Evolutionary conservation across 2,113 vertebrate species (phyloP).

Genomic region (human): GRCh38 chr7:120076001-120076500

Average conservation of each 20-base stretch:
- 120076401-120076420: too few relatives aligned
- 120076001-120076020: not conserved
- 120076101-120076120: not conserved
- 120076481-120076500: too few relatives aligned
- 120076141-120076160: not conserved
- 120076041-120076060: not conserved
- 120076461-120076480: too few relatives aligned
- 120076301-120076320: not conserved
- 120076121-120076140: not conserved
- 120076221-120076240: not conserved
- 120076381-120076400: too few relatives aligned
- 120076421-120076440: too few relatives aligned
- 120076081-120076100: not conserved
- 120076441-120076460: too few relatives aligned
- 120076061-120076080: not conserved
- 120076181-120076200: not conserved
- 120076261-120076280: not conserved
- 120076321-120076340: not conserved
- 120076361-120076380: not conserved
- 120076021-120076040: not conserved
- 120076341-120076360: not conserved
- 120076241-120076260: not conserved
- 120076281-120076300: not conserved
- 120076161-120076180: not conserved
- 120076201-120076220: not conserved